Base-by-base conservation (phyloP, 2,797 vertebrate genomes). In the Linurgus olivaceus region DNA sequence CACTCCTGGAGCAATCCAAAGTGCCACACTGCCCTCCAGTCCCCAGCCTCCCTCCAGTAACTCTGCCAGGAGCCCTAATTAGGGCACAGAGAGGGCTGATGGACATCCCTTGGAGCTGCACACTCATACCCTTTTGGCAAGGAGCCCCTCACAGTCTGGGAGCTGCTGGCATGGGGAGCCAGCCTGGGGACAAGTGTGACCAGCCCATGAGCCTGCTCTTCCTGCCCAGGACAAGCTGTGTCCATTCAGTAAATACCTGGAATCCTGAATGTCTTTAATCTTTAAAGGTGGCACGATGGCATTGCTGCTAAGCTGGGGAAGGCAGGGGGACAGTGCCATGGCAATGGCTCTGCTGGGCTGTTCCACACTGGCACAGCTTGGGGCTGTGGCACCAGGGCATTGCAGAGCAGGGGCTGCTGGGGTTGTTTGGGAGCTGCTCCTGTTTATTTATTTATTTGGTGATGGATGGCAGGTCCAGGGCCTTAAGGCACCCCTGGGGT, bases 321-420 rank as follows among this genome's bases (percentile, higher is more conserved):
- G 63, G 66, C 42, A 11, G 42, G 4, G 42, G 45, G 31, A 10
- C 18, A 14, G 45, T 4, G n/a, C 45, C 11, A 1, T 1, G 9
- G n/a, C 11, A 3, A 6, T 15, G 0, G 0, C 0, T 12, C 71
- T 52, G 45, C 74, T 59, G 55, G 23, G 83, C 25, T 63, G 0
- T 50, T 82, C 42, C 8, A 63, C 42, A 17, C 15, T 1, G 17
- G 50, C 40, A 37, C 19, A 19, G 44, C 10, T 47, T 48, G 54
- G 73, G 80, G 8, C 21, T 40, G 29, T 12, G 79, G 3, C 44
- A 21, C 14, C 23, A 48, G 35, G 52, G 61, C 54, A 37, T 3
- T 0, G 1, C 10, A 3, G 33, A 81, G 33, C 50, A 11, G n/a
- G 29, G 21, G 66, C 67, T 61, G 47, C 86, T 44, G 63, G 77